phyloP scores from a whole-genome alignment of 2,797 vertebrate genomes.

The Falco berigora region DNA sequence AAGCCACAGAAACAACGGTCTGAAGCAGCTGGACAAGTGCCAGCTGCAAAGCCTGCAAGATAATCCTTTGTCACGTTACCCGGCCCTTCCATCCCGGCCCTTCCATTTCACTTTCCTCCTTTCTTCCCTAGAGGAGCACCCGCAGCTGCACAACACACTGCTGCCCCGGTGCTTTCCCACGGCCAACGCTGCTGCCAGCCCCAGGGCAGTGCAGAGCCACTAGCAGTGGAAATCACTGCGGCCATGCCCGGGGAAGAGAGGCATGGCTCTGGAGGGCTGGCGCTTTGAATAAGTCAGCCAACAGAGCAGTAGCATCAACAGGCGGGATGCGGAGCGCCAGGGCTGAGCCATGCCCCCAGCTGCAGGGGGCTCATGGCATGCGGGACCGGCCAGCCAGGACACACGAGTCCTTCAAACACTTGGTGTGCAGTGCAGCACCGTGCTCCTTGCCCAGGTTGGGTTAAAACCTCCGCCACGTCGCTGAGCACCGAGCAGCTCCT shows the following conservation, averaged over 20 bases:
- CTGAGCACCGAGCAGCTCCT: neutral
- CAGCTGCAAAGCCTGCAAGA: neutral
- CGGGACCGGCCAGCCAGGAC: rapidly evolving
- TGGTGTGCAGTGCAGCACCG: rapidly evolving
- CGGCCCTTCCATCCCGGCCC: too few relatives aligned
- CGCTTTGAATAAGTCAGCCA: too few relatives aligned
- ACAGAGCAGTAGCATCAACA: neutral
- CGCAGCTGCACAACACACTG: rapidly evolving
- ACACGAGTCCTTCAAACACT: neutral
- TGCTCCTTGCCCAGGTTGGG: neutral
- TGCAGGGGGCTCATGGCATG: rapidly evolving
- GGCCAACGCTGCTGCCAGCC: neutral
- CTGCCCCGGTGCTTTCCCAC: neutral
- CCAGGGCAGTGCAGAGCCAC: too few relatives aligned
- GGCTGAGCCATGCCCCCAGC: neutral
- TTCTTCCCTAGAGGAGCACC: neutral
- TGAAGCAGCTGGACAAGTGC: neutral
- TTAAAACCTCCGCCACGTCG: rapidly evolving
- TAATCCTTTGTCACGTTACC: neutral
- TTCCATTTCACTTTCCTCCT: neutral
- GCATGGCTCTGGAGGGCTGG: too few relatives aligned
- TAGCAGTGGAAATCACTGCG: neutral
- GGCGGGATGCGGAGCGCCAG: neutral
- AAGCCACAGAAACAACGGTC: neutral
- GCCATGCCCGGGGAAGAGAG: neutral